Base-by-base conservation (phyloP, 2,113 vertebrate species). In the Gymnocephalus cernua region DNA sequence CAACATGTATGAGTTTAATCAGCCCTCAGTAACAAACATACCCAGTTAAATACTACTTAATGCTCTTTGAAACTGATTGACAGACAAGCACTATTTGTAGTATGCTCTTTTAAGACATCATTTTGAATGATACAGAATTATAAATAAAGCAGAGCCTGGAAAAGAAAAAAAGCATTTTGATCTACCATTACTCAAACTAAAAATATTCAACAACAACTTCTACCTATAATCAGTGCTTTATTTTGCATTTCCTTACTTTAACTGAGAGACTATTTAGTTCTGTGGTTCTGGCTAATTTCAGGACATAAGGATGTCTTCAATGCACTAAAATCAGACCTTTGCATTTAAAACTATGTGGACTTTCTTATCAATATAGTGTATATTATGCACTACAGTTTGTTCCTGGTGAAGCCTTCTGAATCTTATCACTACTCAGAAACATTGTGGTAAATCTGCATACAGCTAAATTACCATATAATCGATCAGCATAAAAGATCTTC, bases 1-100 rank as follows among this genome's bases (percentile, higher is more conserved):
- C 35, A 41, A 41, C 44, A 69, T 41, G 41, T 14, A 12, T 16
- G 29, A 67, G 48, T 47, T 35, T 35, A 27, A 38, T 59, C 38
- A 62, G 53, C 9, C 16, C 38, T 27, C 32, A n/a, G n/a, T 51
- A 56, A 74, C 21, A 67, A 63, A 67, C 18, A n/a, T 12, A n/a
- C 3, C 2, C 38, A 71, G 50, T 41, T 41, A 50, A 61, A 45
- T 27, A 64, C 3, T 61, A 45, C 54, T 15, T 9, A 51, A 58
- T 23, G 69, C 74, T 64, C 54, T 85, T 65, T 82, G 80, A 84
- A 69, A 48, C 6, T 15, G 64, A 88, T 1, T 74, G 80, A 86
- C 69, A 32, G 80, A 84, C 56, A 3, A 48, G 56, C n/a, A 58
- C 25, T 51, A 76, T 83, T 72, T 61, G 45, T 71, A 63, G 81